Evolutionary conservation across 1,140 invertebrate genomes (phyloP), one percentile per base, ranked within the genome.

Genomic region (Macrosteles quadrilineatus): DNA sequence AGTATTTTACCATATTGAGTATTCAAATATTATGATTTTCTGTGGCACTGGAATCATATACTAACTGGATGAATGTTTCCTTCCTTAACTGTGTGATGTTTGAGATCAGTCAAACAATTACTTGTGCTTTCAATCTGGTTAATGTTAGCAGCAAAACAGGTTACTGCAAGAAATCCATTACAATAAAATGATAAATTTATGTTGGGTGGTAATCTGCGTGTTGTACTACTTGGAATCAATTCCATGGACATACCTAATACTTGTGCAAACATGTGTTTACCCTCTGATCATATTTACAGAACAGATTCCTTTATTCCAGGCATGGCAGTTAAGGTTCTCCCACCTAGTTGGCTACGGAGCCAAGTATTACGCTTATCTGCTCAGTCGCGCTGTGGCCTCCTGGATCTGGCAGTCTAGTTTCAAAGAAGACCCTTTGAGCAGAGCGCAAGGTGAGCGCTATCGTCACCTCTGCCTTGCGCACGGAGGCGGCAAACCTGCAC

Each of bases 311-410:
- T 72, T 32, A 75, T 79, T 81, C 25, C 76, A 90, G 87, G 95
- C 97, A 12, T 98, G 95, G 94, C 97, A 99, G 78, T 85, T 97
- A 69, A 85, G 97, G 59, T 99, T 99, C 84, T 92, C 95, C 68
- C 98, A 99, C 82, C 82, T 99, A 31, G 93, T 98, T 4, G 96
- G 96, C 1, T 99, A 99, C 81, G 98, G 97, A 31, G 96, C 96
- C 0, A 98, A 98, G 81, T 99, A 99, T 83, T 99, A 99, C 80
- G 93, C 97, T 0, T 99, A 99, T 82, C 82, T 98, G 59, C 91
- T 98, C 76, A 98, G 97, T 0, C 86, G 94, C 74, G 93, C 96
- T 23, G 88, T 98, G 43, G 96, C 97, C 0, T 92, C 94, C 27
- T 90, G 90, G 83, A 96, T 98, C 72, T 99, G 97, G 97, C 88